phyloP scores from a whole-genome alignment of 2,888 invertebrate genomes.

The Heteropelma amictum region DNA sequence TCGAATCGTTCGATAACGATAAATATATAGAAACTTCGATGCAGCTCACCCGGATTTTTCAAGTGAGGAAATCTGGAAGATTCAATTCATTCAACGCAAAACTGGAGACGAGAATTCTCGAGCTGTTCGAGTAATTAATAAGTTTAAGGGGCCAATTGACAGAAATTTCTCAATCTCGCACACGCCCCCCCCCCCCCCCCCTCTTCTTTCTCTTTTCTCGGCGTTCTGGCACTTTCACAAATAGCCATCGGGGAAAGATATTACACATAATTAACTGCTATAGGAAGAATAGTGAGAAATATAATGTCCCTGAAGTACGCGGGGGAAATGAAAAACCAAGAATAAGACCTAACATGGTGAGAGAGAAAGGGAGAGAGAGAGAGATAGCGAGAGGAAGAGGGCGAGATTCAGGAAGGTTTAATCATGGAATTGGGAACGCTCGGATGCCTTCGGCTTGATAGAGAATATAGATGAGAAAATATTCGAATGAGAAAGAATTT shows the following conservation, averaged over 20 bases:
- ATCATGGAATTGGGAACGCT: slow-evolving; percentile 52
- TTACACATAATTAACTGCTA: slow-evolving; percentile 56
- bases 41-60: too few relatives aligned
- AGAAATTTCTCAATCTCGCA: slow-evolving; percentile 19
- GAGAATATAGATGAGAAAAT: slow-evolving; percentile 52
- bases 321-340: slow-evolving; percentile 26
- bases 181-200: not conserved
- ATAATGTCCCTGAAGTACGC: slow-evolving; percentile 27
- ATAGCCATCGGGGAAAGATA: slow-evolving; percentile 41
- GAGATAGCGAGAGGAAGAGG: slow-evolving; percentile 29
- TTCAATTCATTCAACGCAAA: slow-evolving; percentile 17
- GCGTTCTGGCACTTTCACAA: slow-evolving; percentile 40
- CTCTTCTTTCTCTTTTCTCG: not conserved
- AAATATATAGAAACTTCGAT: too few relatives aligned
- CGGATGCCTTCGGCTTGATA: slow-evolving; percentile 39
- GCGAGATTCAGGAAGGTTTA: slow-evolving; percentile 51
- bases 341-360: slow-evolving; percentile 18
- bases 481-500: slow-evolving; percentile 37
- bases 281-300: slow-evolving; percentile 35
- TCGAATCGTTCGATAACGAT: too few relatives aligned
- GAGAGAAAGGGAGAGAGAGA: slow-evolving; percentile 25
- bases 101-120: slow-evolving; percentile 17
- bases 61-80: too few relatives aligned
- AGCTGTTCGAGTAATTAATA: slow-evolving; percentile 49
- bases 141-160: slow-evolving; percentile 51